Percentiles rank a stretch among this genome's conserved stretches.
These are phyloP conservation scores for Steinernema feltiae DNA, from an alignment of 1,140 invertebrate species.

Conservation along the genomic window DNA sequence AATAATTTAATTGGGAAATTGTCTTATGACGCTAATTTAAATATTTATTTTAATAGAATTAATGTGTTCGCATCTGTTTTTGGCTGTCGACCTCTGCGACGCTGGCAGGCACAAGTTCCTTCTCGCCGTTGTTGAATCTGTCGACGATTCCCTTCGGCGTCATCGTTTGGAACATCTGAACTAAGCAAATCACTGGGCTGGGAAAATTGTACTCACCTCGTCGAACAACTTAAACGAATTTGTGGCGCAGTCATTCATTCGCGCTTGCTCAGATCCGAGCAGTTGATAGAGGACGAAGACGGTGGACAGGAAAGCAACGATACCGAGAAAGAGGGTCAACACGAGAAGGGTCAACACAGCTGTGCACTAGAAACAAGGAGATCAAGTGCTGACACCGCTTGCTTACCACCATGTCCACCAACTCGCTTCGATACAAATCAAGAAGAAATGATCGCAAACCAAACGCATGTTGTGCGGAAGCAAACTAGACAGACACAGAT, in stretches of 20 bases:
- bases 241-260: neutral
- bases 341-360: neutral
- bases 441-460: too few relatives aligned
- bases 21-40: neutral
- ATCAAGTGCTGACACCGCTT: neutral
- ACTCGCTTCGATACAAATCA: too few relatives aligned
- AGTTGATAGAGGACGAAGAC: neutral
- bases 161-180: conserved; percentile 5
- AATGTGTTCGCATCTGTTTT: too few relatives aligned
- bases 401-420: too few relatives aligned
- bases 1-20: neutral
- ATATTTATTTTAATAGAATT: neutral
- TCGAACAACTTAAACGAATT: neutral
- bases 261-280: neutral
- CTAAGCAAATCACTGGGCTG: neutral
- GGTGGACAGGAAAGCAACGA: neutral
- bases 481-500: too few relatives aligned
- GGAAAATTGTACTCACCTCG: neutral
- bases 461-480: too few relatives aligned
- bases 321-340: neutral
- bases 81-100: neutral
- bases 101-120: neutral
- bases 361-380: neutral
- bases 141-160: neutral
- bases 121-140: neutral